Evolutionary conservation across 1,140 invertebrate genomes (phyloP).

Genomic region (Caenorhabditis inopinata): DNA sequence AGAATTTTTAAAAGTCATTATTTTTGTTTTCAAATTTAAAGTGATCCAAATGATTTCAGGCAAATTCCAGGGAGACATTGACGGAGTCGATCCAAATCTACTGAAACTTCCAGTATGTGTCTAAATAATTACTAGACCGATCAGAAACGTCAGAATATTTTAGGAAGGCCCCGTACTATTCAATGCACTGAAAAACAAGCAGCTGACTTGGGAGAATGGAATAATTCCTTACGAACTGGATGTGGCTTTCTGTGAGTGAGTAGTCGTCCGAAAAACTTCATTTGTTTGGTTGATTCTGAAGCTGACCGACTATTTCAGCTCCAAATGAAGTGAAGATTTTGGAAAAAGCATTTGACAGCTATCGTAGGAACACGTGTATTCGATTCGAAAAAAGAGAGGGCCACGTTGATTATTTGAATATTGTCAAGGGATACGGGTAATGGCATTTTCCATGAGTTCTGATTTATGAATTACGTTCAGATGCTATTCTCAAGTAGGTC

Average conservation of each 20-base stretch:
- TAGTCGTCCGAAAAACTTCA: conserved; percentile 26
- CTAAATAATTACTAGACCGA: too few species aligned
- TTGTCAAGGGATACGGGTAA: conserved; percentile 62
- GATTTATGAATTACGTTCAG: conserved; percentile 51
- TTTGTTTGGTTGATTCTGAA: conserved; percentile 45
- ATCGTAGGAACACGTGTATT: conserved; percentile 61
- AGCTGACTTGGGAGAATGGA: conserved; percentile 58
- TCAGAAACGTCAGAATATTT: conserved; percentile 32
- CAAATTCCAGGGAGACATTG: conserved; percentile 66
- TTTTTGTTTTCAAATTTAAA: too few species aligned
- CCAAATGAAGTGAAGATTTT: conserved; percentile 55
- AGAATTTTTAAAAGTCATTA: too few species aligned
- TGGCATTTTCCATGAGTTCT: neutral
- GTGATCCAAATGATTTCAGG: conserved; percentile 54
- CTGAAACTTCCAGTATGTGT: conserved; percentile 54
- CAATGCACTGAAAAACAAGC: conserved; percentile 57
- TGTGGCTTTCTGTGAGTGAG: conserved; percentile 62
- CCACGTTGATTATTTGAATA: conserved; percentile 60
- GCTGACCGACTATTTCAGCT: conserved; percentile 18
- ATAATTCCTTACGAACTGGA: conserved; percentile 62
- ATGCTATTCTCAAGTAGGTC: conserved; percentile 65
- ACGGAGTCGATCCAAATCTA: conserved; percentile 57
- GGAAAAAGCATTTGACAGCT: conserved; percentile 59
- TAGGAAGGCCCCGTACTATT: conserved; percentile 45
- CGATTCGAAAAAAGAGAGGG: conserved; percentile 52